Evolutionary conservation across 2,888 invertebrate species (phyloP), one percentile per base, ranked within the genome.

Genomic region (Apocheima hispidaria): DNA sequence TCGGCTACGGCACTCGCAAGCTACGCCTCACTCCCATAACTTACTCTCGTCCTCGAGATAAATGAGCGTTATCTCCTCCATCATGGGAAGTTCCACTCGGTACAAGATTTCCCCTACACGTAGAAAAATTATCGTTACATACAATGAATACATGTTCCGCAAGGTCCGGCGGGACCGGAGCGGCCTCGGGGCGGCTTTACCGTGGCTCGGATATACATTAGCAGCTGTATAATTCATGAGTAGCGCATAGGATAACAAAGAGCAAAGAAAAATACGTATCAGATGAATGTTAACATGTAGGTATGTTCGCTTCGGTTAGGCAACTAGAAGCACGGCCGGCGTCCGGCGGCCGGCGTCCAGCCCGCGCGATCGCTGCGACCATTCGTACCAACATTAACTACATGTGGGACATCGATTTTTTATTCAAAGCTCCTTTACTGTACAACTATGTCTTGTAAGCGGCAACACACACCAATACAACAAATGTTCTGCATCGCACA

Each of bases 41-140:
- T 95, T 94, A 94, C 94, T 94, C 94, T 95, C 95, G 96, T 96
- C 96, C 96, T 97, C 97, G 96, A 97, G 96, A 96, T 96, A 97
- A 94, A 97, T 96, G 95, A 97, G 96, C 93, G 97, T 97, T 94
- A 97, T 96, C 95, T 97, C 96, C 95, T 97, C 96, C 96, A 96
- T 96, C 95, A 96, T 96, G 93, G 96, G 96, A 94, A 97, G 96
- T 95, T 96, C 96, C 95, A 97, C 96, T 94, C 96, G 96, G 95
- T 96, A 97, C 96, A 97, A 96, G 95, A 97, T 97, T 95, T 97
- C 96, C 94, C 96, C 96, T 93, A 93, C 88, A 93, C 91, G 92
- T 92, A 93, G 87, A 93, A 93, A 93, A 92, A 93, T 92, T 89
- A 88, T 88, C 87, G 92, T 93, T 93, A 92, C 85, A 89, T 84